These are phyloP conservation scores for Trachelus iudaicus DNA, from an alignment of 2,888 invertebrate genomes.

Conservation along the genomic window DNA sequence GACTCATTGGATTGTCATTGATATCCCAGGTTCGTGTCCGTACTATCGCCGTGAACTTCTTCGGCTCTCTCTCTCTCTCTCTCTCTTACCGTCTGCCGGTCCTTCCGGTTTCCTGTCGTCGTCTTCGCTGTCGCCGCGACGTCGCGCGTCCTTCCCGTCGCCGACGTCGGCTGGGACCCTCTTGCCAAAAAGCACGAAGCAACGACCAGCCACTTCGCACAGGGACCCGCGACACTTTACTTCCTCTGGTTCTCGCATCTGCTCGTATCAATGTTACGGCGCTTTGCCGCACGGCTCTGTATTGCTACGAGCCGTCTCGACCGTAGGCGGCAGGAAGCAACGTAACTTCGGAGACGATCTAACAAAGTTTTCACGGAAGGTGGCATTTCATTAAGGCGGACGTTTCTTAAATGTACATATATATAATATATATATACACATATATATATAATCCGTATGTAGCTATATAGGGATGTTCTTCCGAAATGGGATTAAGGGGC, in stretches of 20 bases:
- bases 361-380: background rate
- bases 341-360: background rate
- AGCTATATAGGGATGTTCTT: background rate
- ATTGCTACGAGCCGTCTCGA: too few relatives aligned
- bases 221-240: background rate
- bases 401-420: background rate
- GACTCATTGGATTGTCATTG: background rate
- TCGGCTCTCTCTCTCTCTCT: background rate
- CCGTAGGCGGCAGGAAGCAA: background rate
- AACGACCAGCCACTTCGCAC: background rate
- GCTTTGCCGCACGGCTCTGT: background rate
- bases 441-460: too few relatives aligned
- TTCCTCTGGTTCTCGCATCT: background rate
- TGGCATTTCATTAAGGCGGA: background rate
- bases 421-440: too few relatives aligned
- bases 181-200: background rate
- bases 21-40: background rate
- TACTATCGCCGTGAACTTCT: background rate
- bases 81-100: constrained; percentile 10
- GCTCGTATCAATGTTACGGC: background rate
- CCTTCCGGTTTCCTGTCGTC: constrained; percentile 7
- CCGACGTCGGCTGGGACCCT: background rate
- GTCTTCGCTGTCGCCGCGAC: constrained; percentile 2
- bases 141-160: background rate
- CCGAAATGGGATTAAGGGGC: background rate